Evolutionary conservation across 2,797 vertebrate species (phyloP), one percentile per base, ranked within the genome.

Genomic region (Chaenodraco wilsoni): DNA sequence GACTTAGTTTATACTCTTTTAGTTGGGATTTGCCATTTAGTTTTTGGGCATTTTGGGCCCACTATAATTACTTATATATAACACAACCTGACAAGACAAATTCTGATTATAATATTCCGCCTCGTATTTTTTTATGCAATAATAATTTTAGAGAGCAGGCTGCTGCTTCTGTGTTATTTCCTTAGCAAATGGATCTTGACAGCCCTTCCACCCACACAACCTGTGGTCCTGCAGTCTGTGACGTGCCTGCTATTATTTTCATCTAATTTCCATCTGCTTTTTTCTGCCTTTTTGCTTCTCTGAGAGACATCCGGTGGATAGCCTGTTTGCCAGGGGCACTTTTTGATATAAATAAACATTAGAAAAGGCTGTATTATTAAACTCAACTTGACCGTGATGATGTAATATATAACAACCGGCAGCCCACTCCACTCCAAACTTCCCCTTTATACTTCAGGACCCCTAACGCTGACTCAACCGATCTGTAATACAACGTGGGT

Each of bases 341-440:
- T 77, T 72, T 60, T 37, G 33, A 66, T 78, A 86, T 81, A 89
- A 83, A 86, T 81, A 90, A 81, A 81, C 64, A 83, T 69, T 58
- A 68, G 57, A 79, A 84, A 78, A 76, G 77, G 14, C 23, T 1
- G 54, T 82, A 83, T 85, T 89, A 90, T 87, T 85, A 87, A 84
- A 77, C 54, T 55, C 63, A 70, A 80, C 80, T 79, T 65, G 72
- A 66, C 72, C 0, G 60, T 54, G 79, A 72, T 93, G 90, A 91
- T 81, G 84, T 88, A 91, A 91, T 88, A 91, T 82, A 81, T 88
- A 92, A 91, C 83, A 72, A 37, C 46, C 16, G 17, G 54, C 80
- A 62, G 81, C 87, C 84, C 87, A 91, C 84, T 87, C 89, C 72
- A 81, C 83, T 87, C 79, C 63, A 73, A 78, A 74, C 79, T 76